phyloP scores from a whole-genome alignment of 2,888 invertebrate species.

The Xylocampa areola region DNA sequence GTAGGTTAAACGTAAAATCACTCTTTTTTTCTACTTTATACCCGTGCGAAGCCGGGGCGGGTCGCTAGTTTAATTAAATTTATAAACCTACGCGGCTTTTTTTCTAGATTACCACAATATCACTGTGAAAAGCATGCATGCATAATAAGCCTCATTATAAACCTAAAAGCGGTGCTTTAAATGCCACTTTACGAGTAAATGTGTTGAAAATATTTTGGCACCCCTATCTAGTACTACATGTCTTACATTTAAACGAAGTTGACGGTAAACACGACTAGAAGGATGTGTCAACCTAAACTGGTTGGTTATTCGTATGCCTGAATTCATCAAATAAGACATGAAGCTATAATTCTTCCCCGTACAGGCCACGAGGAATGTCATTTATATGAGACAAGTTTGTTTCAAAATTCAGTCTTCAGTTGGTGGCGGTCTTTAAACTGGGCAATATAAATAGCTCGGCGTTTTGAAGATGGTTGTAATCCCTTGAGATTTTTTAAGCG shows the following conservation, averaged over 20 bases:
- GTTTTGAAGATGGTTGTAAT: slow-evolving; percentile 14
- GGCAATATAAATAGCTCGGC: slow-evolving; percentile 65
- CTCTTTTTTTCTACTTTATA: too few species aligned
- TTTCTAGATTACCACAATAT: too few species aligned
- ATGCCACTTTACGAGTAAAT: too few species aligned
- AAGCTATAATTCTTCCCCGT: slow-evolving; percentile 78
- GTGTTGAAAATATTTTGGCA: not conserved
- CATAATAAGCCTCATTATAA: too few species aligned
- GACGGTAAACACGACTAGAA: slow-evolving; percentile 41
- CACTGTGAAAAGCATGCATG: too few species aligned
- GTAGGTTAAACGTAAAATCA: too few species aligned
- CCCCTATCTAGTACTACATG: slow-evolving; percentile 33
- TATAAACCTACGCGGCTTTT: too few species aligned
- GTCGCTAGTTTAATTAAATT: too few species aligned
- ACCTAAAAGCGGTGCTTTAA: too few species aligned
- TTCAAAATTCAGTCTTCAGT: slow-evolving; percentile 78
- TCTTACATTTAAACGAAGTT: slow-evolving; percentile 34
- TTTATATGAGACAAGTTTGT: slow-evolving; percentile 81
- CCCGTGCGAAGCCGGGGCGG: too few species aligned
- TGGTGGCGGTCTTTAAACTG: slow-evolving; percentile 66
- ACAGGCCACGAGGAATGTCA: slow-evolving; percentile 80
- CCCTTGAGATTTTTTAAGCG: slow-evolving; percentile 19
- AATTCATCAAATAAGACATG: slow-evolving; percentile 81
- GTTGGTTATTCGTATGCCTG: slow-evolving; percentile 65
- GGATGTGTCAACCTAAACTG: slow-evolving; percentile 61